Percentiles rank a stretch among this genome's conserved stretches.
phyloP scores from a whole-genome alignment of 2,113 vertebrate genomes.

The Engystomops pustulosus region DNA sequence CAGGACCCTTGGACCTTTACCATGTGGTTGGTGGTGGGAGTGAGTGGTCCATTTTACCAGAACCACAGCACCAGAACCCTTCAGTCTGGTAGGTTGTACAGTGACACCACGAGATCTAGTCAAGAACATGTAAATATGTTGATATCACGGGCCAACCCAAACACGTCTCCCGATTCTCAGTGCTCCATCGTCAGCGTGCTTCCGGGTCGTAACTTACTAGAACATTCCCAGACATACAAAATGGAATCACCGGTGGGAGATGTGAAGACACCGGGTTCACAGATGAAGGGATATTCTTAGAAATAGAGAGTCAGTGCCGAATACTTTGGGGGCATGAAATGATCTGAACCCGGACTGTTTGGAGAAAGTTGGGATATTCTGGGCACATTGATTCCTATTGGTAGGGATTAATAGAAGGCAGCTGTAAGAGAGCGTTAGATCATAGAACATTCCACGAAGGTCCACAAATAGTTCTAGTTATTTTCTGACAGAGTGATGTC shows the following conservation, averaged over 20 bases:
- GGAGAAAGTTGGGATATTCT: constrained; percentile 13
- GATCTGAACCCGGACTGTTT: background rate
- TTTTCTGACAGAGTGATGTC: background rate
- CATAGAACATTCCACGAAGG: background rate
- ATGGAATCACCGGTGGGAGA: constrained; percentile 27
- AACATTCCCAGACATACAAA: constrained; percentile 18
- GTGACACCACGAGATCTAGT: background rate
- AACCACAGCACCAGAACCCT: too few relatives aligned
- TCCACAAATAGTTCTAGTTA: background rate
- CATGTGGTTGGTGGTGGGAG: too few relatives aligned
- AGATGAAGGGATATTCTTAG: constrained; percentile 37
- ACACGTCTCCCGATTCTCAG: background rate
- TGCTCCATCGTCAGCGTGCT: background rate
- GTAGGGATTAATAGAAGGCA: constrained; percentile 5
- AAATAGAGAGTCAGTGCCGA: background rate
- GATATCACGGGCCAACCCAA: background rate
- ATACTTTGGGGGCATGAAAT: background rate
- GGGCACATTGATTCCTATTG: background rate
- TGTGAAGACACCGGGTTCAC: constrained; percentile 18
- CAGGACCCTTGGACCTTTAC: too few relatives aligned
- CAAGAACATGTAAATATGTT: background rate
- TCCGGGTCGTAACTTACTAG: background rate
- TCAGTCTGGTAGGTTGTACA: background rate
- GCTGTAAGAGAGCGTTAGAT: background rate
- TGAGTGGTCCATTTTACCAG: too few relatives aligned